These are phyloP conservation scores for Streblospio benedicti DNA, from an alignment of 1,140 invertebrate genomes.

Conservation along the genomic window DNA sequence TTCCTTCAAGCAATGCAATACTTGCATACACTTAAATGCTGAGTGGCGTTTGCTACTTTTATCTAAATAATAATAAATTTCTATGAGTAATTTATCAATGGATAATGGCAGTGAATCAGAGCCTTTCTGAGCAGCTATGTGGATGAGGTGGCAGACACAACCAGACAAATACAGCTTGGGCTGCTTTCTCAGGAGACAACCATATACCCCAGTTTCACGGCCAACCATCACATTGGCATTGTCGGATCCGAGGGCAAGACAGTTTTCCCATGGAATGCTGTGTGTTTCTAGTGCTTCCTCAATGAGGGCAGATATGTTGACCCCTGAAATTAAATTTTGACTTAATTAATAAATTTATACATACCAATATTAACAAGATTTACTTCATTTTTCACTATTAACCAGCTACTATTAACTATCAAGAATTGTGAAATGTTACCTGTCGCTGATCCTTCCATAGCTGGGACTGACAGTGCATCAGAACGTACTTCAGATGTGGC, in stretches of 20 bases:
- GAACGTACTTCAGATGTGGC: too few relatives aligned
- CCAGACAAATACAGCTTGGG: conserved; percentile 13
- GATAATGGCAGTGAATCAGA: conserved; percentile 8
- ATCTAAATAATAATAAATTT: conserved; percentile 22
- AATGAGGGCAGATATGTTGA: conserved; percentile 23
- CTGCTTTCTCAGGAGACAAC: conserved; percentile 13
- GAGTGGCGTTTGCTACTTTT: conserved; percentile 20
- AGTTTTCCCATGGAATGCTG: conserved; percentile 22
- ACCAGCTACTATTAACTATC: too few relatives aligned
- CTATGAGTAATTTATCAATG: conserved; percentile 17
- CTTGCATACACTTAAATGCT: conserved; percentile 14
- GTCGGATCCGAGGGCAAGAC: conserved; percentile 23
- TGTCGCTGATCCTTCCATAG: too few relatives aligned
- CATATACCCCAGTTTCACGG: conserved; percentile 18
- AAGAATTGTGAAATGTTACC: too few relatives aligned
- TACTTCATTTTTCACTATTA: too few relatives aligned
- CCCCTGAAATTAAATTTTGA: conserved; percentile 10
- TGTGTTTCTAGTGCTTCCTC: conserved; percentile 14
- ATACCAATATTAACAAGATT: too few relatives aligned
- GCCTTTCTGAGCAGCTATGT: conserved; percentile 20
- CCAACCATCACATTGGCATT: conserved; percentile 28
- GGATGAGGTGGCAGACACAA: conserved; percentile 18
- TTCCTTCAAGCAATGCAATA: conserved; percentile 14
- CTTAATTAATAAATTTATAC: too few relatives aligned
- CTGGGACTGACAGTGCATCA: too few relatives aligned